Percentiles rank a stretch among this genome's conserved stretches.
Conservation (phyloP, 2,113 vertebrate genomes). For the Melanocharis versteri region DNA sequence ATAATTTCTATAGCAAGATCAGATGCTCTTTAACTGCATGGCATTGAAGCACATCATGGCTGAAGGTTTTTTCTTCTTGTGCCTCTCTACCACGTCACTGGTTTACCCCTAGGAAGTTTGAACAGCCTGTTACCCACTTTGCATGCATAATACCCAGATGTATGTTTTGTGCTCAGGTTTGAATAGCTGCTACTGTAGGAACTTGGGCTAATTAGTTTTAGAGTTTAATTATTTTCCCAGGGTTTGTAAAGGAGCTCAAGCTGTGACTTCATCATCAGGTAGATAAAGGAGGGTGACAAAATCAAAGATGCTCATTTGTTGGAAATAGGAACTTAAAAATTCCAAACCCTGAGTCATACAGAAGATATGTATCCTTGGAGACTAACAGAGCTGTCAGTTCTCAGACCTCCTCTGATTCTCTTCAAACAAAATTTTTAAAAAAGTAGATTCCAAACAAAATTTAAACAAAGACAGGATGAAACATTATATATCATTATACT, state of each 20-base stretch:
- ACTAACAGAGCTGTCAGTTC: not conserved
- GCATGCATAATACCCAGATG: not conserved
- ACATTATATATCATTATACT: not conserved
- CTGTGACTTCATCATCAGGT: not conserved
- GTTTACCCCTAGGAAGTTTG: not conserved
- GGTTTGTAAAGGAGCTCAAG: not conserved
- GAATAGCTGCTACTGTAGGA: not conserved
- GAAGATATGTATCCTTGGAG: not conserved
- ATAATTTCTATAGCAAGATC: not conserved
- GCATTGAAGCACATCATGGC: not conserved
- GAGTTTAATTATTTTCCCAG: not conserved
- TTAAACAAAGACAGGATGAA: not conserved
- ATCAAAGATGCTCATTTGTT: not conserved
- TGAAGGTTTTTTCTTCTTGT: not conserved
- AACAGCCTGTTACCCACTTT: not conserved
- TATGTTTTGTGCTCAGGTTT: not conserved
- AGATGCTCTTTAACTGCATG: not conserved
- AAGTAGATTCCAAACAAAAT: not conserved
- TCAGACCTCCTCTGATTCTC: not conserved
- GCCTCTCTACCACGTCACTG: not conserved
- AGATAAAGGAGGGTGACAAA: not conserved
- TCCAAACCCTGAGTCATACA: not conserved
- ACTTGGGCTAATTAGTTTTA: not conserved
- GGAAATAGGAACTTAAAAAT: not conserved
- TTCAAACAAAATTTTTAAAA: not conserved